These are phyloP conservation scores for Talpa occidentalis DNA, from an alignment of 2,113 vertebrate species.

Conservation along the genomic window DNA sequence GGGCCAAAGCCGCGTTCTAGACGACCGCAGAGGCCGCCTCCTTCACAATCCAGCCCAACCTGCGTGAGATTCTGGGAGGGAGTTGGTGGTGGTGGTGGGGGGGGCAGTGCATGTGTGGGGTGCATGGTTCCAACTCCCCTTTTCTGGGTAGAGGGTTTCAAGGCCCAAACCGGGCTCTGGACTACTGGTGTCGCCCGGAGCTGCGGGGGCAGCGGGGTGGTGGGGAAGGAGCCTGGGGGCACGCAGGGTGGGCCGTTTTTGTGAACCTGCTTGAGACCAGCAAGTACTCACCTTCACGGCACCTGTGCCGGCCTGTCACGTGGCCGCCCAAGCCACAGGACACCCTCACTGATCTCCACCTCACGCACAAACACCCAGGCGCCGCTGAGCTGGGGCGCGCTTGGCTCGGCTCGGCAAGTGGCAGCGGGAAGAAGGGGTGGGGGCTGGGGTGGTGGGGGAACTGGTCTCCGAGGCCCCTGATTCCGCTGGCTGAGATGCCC, in stretches of 20 bases:
- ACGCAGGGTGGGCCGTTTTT: slow-evolving; percentile 91
- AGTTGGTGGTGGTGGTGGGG: too few relatives aligned
- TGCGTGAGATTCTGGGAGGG: slow-evolving; percentile 52
- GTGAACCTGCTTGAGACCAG: slow-evolving; percentile 88
- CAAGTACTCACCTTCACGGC: slow-evolving; percentile 94
- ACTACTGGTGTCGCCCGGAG: neutral
- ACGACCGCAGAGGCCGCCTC: slow-evolving; percentile 69
- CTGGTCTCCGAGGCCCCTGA: slow-evolving; percentile 64
- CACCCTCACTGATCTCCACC: slow-evolving; percentile 89
- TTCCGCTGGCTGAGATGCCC: neutral
- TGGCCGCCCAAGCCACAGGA: slow-evolving; percentile 89
- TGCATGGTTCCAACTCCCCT: neutral
- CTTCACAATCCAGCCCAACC: slow-evolving; percentile 90
- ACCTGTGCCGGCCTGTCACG: slow-evolving; percentile 86
- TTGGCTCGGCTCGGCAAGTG: neutral
- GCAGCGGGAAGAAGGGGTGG: neutral
- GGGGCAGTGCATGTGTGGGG: accelerated
- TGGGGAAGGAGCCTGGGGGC: neutral
- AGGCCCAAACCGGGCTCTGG: neutral
- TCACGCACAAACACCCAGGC: slow-evolving; percentile 62
- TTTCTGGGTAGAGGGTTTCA: neutral
- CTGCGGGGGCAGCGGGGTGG: neutral
- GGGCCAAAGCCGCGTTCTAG: slow-evolving; percentile 66
- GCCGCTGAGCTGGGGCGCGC: neutral
- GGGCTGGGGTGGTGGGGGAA: neutral